Percentiles rank a stretch among this genome's conserved stretches.
phyloP scores from a whole-genome alignment of 2,797 vertebrate genomes.

The Malurus leucopterus region DNA sequence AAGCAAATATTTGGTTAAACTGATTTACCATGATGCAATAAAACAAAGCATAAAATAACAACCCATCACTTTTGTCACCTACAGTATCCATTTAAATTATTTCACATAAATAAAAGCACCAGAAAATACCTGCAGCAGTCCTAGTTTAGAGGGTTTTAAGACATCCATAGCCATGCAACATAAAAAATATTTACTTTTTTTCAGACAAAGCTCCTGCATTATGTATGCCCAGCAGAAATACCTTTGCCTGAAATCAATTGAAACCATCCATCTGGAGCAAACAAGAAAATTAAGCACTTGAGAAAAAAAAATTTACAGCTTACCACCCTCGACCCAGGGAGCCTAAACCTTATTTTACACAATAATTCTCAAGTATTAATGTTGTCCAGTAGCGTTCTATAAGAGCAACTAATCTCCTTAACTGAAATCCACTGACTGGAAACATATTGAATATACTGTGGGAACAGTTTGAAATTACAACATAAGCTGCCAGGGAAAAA shows the following conservation, averaged over 20 bases:
- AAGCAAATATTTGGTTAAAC: neutral
- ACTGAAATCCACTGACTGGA: conserved; percentile 19
- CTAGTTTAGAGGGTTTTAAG: neutral
- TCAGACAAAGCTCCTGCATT: neutral
- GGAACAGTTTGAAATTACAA: neutral
- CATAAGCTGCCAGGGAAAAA: neutral
- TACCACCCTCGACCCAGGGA: neutral
- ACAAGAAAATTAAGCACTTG: neutral
- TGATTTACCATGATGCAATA: neutral
- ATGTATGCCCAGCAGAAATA: neutral
- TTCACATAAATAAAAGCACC: neutral
- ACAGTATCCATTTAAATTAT: neutral
- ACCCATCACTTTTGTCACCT: neutral
- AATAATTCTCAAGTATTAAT: conserved; percentile 23
- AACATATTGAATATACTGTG: neutral
- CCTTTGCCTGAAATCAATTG: neutral
- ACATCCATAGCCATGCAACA: neutral
- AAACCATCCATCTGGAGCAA: neutral
- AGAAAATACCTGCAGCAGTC: neutral
- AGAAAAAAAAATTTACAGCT: neutral
- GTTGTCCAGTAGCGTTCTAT: conserved; percentile 24
- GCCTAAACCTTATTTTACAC: conserved; percentile 14
- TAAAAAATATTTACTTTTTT: neutral
- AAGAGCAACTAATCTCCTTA: conserved; percentile 26
- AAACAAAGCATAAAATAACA: neutral